Evolutionary conservation across 2,888 invertebrate genomes (phyloP).

Genomic region (Anthrax anthrax): DNA sequence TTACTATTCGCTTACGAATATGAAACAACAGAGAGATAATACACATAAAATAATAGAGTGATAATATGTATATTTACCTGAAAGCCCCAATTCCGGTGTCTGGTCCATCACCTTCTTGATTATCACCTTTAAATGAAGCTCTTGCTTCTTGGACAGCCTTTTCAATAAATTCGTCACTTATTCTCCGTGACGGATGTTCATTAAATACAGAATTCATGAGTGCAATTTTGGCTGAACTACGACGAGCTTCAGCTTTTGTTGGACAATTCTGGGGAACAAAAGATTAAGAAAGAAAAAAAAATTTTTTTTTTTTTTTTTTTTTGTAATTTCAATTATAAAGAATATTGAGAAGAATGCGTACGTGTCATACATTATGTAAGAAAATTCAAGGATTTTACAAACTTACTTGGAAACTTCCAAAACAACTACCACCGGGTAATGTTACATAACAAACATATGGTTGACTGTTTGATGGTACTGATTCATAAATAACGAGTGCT

Average conservation of each 20-base stretch:
- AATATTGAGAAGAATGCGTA: too few species aligned
- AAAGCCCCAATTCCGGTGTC: constrained; percentile 60
- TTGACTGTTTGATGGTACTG: constrained; percentile 77
- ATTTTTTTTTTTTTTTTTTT: neutral
- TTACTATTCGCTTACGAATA: too few species aligned
- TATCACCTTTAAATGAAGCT: constrained; percentile 60
- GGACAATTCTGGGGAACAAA: constrained; percentile 60
- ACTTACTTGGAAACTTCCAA: constrained; percentile 82
- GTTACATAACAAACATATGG: constrained; percentile 93
- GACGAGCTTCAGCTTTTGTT: constrained; percentile 85
- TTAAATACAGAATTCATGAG: constrained; percentile 95
- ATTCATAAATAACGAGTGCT: constrained; percentile 88
- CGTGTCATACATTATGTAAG: too few species aligned
- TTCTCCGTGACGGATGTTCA: constrained; percentile 83
- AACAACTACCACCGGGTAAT: constrained; percentile 87
- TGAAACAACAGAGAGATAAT: too few species aligned
- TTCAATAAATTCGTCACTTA: constrained; percentile 87
- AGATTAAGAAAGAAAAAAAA: neutral
- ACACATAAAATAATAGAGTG: too few species aligned
- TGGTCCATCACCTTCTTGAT: constrained; percentile 49
- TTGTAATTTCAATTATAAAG: too few species aligned
- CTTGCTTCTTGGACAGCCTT: constrained; percentile 87
- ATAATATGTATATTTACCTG: constrained; percentile 31
- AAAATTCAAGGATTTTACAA: neutral
- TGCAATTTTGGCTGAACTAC: constrained; percentile 90